phyloP scores from a whole-genome alignment of 1,140 invertebrate species.

The Papilio polytes region DNA sequence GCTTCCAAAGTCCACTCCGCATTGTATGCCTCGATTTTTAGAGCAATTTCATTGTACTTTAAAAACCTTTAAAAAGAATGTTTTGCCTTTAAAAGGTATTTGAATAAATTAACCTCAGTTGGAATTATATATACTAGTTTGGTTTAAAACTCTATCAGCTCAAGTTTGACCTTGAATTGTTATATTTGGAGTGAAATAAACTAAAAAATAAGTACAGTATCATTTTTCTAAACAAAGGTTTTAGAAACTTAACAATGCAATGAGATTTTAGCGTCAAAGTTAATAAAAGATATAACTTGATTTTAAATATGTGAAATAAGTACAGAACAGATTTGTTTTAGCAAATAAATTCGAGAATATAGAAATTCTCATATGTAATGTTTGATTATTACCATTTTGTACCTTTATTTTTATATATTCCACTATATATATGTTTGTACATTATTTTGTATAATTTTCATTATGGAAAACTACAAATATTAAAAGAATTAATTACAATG shows the following conservation, averaged over 20 bases:
- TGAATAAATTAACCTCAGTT: background rate
- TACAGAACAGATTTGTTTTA: background rate
- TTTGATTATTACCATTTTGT: constrained; percentile 15
- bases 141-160: background rate
- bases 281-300: too few species aligned
- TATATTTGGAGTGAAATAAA: background rate
- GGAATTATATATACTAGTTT: background rate
- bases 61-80: background rate
- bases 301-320: background rate
- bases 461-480: background rate
- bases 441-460: constrained; percentile 4
- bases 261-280: background rate
- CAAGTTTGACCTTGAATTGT: background rate
- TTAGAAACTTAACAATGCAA: background rate
- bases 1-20: background rate
- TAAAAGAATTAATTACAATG: background rate
- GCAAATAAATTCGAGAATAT: background rate
- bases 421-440: background rate
- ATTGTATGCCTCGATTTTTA: background rate
- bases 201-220: background rate
- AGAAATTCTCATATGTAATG: background rate
- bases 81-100: background rate
- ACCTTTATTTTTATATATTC: background rate
- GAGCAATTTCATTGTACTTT: background rate
- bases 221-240: background rate